Percentiles rank a stretch among this genome's conserved stretches.
Conservation (phyloP, 1,140 invertebrate genomes). For the Lasaia peninsularis region DNA sequence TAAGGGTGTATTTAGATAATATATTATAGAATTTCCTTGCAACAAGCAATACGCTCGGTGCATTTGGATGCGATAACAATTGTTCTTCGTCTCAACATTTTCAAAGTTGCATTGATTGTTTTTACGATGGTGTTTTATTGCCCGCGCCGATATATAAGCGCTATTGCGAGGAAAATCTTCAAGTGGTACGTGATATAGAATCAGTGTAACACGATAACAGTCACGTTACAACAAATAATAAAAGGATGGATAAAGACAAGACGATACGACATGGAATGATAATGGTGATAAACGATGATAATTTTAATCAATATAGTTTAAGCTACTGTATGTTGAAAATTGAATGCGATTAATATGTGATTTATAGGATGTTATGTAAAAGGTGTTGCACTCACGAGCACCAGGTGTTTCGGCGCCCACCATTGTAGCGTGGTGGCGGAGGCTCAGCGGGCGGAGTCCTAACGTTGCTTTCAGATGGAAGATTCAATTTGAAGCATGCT, state of each 20-base stretch:
- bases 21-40: neutral
- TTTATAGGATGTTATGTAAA: conserved; percentile 2
- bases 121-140: conserved; percentile 2
- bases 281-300: conserved; percentile 33
- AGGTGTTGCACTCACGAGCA: conserved; percentile 66
- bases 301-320: neutral
- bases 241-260: conserved; percentile 31
- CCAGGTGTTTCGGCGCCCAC: conserved; percentile 72
- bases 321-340: neutral
- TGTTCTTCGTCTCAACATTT: neutral
- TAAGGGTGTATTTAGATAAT: neutral
- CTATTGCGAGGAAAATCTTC: neutral
- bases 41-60: neutral
- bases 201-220: conserved; percentile 32
- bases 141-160: neutral
- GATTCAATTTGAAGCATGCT: conserved; percentile 58
- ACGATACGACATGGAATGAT: conserved; percentile 39
- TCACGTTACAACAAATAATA: conserved; percentile 33
- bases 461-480: conserved; percentile 43
- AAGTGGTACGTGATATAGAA: conserved; percentile 21
- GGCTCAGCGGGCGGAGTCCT: conserved; percentile 42
- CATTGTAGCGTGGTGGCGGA: conserved; percentile 40
- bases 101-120: conserved; percentile 20
- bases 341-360: neutral
- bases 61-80: conserved; percentile 12